These are phyloP conservation scores for Anser cygnoides DNA, from an alignment of 2,113 vertebrate genomes.

Conservation along the genomic window DNA sequence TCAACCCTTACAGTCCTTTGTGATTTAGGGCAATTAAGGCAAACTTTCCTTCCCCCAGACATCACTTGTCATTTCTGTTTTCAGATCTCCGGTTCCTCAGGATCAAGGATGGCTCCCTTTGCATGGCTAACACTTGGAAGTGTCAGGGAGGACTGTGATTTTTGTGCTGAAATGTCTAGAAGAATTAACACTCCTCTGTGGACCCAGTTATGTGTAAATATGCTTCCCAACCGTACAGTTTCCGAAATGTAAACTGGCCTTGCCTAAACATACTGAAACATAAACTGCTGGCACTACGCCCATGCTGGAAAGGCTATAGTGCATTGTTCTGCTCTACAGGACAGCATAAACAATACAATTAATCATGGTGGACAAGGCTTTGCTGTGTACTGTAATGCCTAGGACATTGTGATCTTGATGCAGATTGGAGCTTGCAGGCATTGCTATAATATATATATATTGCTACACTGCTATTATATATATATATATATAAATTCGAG, in stretches of 20 bases:
- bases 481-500: background rate
- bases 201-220: background rate
- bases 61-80: background rate
- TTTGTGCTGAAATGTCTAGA: background rate
- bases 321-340: background rate
- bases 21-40: background rate
- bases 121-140: background rate
- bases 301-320: background rate
- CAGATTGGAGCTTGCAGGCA: background rate
- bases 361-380: background rate
- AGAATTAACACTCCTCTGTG: background rate
- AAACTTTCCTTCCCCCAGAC: background rate
- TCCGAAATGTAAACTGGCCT: background rate
- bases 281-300: background rate
- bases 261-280: background rate
- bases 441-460: background rate
- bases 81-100: background rate
- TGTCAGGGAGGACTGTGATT: background rate
- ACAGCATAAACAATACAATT: background rate
- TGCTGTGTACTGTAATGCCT: background rate
- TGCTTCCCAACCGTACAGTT: background rate
- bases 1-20: background rate
- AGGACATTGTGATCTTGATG: background rate
- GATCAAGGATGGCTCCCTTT: background rate
- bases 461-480: too few relatives aligned